Percentiles rank a stretch among this genome's conserved stretches.
Conservation (phyloP, 1,140 invertebrate species). For the Drosophila murphyi region DNA sequence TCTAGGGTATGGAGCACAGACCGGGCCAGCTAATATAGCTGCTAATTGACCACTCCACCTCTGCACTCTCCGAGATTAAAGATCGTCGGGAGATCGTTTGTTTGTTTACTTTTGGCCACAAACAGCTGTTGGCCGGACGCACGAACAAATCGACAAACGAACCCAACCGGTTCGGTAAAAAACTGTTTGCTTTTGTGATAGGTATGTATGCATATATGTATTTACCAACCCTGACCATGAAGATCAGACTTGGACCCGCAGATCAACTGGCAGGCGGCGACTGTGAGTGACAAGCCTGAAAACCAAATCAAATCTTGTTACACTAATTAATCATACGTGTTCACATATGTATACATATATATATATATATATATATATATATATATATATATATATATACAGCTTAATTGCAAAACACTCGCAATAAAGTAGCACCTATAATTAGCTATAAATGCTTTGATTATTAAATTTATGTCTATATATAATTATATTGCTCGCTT, state of each 20-base stretch:
- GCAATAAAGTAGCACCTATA: background rate
- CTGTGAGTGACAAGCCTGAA: constrained; percentile 22
- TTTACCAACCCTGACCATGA: constrained; percentile 64
- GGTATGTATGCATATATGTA: background rate
- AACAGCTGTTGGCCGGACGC: constrained; percentile 43
- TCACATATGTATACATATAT: too few species aligned
- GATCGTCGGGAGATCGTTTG: constrained; percentile 38
- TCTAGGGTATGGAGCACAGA: too few species aligned
- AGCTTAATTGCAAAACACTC: background rate
- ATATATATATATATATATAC: too few species aligned
- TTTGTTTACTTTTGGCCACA: constrained; percentile 48
- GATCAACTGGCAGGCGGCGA: background rate
- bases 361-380: too few species aligned
- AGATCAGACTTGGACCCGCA: constrained; percentile 31
- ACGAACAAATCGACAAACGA: constrained; percentile 21
- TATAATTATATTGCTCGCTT: background rate
- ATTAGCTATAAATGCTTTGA: background rate
- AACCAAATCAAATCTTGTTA: too few species aligned
- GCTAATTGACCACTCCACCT: constrained; percentile 14
- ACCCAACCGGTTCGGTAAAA: constrained; percentile 60
- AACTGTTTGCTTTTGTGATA: constrained; percentile 21
- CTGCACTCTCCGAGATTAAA: constrained; percentile 10
- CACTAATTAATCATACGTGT: too few species aligned
- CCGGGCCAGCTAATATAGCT: background rate
- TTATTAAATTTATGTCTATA: background rate